Evolutionary conservation across 2,113 vertebrate genomes (phyloP).

Genomic region (Hemiscyllium ocellatum): DNA sequence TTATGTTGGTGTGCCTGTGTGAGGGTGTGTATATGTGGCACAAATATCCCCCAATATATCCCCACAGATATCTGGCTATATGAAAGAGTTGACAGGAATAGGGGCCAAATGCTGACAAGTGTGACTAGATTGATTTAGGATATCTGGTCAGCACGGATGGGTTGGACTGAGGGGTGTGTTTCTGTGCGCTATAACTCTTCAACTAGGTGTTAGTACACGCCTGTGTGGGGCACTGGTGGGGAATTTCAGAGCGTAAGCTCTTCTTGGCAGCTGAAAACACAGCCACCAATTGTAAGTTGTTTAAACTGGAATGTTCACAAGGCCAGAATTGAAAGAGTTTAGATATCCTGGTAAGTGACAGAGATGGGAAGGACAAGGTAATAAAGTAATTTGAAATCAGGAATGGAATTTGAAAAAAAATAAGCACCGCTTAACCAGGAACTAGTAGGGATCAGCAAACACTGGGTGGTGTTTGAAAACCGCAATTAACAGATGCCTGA

Average conservation of each 20-base stretch:
- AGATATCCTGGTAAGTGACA: not conserved
- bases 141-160: too few relatives aligned
- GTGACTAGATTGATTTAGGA: too few relatives aligned
- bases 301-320: not conserved
- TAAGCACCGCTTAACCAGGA: not conserved
- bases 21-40: too few relatives aligned
- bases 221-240: too few relatives aligned
- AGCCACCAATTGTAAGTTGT: not conserved
- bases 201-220: too few relatives aligned
- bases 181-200: too few relatives aligned
- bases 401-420: not conserved
- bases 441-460: not conserved
- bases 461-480: not conserved
- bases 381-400: not conserved
- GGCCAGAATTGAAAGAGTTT: not conserved
- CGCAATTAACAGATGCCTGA: not conserved
- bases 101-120: too few relatives aligned
- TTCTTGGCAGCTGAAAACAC: not conserved
- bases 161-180: not conserved
- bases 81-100: too few relatives aligned
- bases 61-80: too few relatives aligned
- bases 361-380: not conserved
- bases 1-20: too few relatives aligned
- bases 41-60: too few relatives aligned
- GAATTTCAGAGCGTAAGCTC: not conserved